phyloP scores from a whole-genome alignment of 2,888 invertebrate species.

The Leistus spinibarbis region DNA sequence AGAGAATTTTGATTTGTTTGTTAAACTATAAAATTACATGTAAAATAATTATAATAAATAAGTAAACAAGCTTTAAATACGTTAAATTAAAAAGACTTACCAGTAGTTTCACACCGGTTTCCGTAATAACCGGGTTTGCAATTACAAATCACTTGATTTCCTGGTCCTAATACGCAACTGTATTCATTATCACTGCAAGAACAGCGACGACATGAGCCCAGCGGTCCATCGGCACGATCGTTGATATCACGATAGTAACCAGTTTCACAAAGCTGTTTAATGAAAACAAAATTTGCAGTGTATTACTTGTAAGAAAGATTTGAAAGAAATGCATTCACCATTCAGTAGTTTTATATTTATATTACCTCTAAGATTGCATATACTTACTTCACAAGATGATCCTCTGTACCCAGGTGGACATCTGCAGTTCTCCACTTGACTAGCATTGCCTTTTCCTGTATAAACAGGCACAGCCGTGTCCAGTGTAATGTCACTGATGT shows the following conservation, averaged over 20 bases:
- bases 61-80: neutral
- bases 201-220: constrained; percentile 71
- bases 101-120: constrained; percentile 65
- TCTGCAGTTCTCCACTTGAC: constrained; percentile 82
- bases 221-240: constrained; percentile 58
- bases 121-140: constrained; percentile 75
- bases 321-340: too few species aligned
- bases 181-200: constrained; percentile 78
- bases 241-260: constrained; percentile 74
- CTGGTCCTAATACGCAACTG: constrained; percentile 65
- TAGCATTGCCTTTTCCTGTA: constrained; percentile 68
- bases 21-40: too few species aligned
- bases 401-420: constrained; percentile 82
- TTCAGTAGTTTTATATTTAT: too few species aligned
- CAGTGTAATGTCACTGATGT: constrained; percentile 83
- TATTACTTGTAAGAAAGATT: too few species aligned
- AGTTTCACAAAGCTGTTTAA: constrained; percentile 62
- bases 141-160: constrained; percentile 69
- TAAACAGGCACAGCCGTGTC: constrained; percentile 78
- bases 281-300: constrained; percentile 8
- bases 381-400: constrained; percentile 77
- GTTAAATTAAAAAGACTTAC: constrained; percentile 55
- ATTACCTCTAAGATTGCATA: constrained; percentile 36
- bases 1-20: too few species aligned
- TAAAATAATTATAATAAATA: too few species aligned